A percentile compares a stretch with the other conserved stretches of the same genome.
phyloP scores from a whole-genome alignment of 2,797 vertebrate genomes.

The Sebastes trivittatus region DNA sequence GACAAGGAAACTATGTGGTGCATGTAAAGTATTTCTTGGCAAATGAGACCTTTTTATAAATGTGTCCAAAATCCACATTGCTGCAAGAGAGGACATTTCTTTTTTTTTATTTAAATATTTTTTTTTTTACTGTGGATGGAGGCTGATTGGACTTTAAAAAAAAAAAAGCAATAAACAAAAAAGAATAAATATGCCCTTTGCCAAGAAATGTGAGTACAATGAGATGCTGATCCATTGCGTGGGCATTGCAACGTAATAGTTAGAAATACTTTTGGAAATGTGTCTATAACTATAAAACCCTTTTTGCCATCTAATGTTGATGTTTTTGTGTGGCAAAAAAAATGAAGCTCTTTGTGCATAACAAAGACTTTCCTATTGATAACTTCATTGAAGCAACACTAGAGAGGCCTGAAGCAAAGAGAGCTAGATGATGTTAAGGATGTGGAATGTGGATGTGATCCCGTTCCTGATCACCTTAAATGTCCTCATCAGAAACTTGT shows the following conservation, averaged over 20 bases:
- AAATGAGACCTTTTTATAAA: background rate
- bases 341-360: background rate
- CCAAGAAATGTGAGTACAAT: background rate
- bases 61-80: background rate
- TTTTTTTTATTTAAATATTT: no score
- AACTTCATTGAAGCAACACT: background rate
- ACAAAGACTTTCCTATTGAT: background rate
- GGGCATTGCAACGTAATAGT: background rate
- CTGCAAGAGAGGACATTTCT: background rate
- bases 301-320: no score
- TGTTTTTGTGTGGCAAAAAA: background rate
- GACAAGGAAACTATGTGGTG: background rate
- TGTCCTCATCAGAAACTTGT: background rate
- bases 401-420: background rate
- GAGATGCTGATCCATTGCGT: background rate
- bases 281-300: background rate
- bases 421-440: background rate
- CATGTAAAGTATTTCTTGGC: background rate
- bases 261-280: background rate
- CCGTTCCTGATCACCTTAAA: background rate
- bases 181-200: background rate
- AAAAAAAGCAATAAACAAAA: background rate
- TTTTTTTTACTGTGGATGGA: no score
- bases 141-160: no score
- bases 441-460: background rate